A percentile compares a stretch with the other conserved stretches of the same genome.
These are phyloP conservation scores for Peromyscus leucopus DNA, from an alignment of 2,113 vertebrate genomes.

Conservation along the genomic window DNA sequence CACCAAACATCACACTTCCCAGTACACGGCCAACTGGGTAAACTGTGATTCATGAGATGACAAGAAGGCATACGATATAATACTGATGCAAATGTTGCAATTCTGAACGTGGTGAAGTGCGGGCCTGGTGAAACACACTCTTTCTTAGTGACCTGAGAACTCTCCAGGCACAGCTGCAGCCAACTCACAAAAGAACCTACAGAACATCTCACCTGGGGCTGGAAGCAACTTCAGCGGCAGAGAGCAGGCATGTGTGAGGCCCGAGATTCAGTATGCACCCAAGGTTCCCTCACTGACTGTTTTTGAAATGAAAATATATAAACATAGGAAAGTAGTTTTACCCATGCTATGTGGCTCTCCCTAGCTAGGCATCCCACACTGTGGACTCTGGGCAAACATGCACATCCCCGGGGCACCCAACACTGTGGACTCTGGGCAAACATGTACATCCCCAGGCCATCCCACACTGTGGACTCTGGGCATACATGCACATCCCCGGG, in stretches of 20 bases:
- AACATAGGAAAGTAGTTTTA: not conserved
- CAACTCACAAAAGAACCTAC: not conserved
- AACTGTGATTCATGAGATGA: slow-evolving; percentile 23
- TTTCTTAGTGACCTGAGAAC: not conserved
- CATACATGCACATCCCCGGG: not conserved
- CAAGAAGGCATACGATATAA: not conserved
- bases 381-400: not conserved
- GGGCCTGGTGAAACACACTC: slow-evolving; percentile 29
- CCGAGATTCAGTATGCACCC: not conserved
- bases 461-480: not conserved
- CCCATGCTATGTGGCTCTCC: not conserved
- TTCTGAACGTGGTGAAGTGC: not conserved
- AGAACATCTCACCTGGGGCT: not conserved
- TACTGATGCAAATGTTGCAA: not conserved
- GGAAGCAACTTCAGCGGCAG: not conserved
- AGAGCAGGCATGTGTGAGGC: too few species aligned
- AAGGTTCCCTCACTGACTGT: not conserved
- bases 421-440: not conserved
- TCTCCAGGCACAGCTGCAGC: not conserved
- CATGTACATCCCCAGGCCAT: not conserved
- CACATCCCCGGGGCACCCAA: not conserved
- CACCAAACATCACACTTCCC: slow-evolving; percentile 29
- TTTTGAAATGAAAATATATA: not conserved
- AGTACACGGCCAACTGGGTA: not conserved
- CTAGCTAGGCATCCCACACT: not conserved